Conservation (phyloP, 2,113 vertebrate species). For the Dunckerocampus dactyliophorus region DNA sequence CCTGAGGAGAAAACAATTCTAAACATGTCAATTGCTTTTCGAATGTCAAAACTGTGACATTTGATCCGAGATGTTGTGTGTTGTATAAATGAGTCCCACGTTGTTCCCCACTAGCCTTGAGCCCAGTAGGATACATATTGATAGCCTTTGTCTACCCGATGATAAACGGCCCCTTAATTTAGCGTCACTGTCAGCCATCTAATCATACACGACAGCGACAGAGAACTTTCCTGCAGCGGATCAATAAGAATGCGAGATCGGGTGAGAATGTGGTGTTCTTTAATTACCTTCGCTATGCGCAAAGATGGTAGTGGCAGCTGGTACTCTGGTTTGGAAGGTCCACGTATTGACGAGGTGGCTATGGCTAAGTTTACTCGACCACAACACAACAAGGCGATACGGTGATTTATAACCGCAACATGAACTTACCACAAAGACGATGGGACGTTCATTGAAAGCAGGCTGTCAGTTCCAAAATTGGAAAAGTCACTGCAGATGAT, state of each 20-base stretch:
- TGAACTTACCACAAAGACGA: too few species aligned
- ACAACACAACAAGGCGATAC: too few species aligned
- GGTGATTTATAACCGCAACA: too few species aligned
- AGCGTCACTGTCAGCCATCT: constrained; percentile 22
- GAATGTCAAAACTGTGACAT: constrained; percentile 14
- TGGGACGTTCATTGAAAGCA: too few species aligned
- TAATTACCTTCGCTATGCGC: constrained; percentile 9
- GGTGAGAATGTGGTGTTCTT: constrained; percentile 17
- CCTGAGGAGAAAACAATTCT: constrained; percentile 5
- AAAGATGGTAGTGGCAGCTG: constrained; percentile 1
- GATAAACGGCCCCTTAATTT: constrained; percentile 22
- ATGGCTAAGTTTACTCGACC: background rate
- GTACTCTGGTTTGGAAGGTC: background rate
- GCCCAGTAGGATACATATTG: constrained; percentile 13
- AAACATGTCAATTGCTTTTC: constrained; percentile 1
- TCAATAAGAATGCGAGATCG: constrained; percentile 27
- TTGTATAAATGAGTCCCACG: background rate
- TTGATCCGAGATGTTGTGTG: constrained; percentile 14
- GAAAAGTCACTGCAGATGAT: too few species aligned
- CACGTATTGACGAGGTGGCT: background rate
- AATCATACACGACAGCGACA: constrained; percentile 32
- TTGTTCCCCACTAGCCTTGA: constrained; percentile 10
- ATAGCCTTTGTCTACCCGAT: constrained; percentile 25
- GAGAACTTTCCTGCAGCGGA: constrained; percentile 2
- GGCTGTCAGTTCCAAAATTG: too few species aligned